These are phyloP conservation scores for Noctua janthina DNA, from an alignment of 2,888 invertebrate genomes.

Conservation along the genomic window DNA sequence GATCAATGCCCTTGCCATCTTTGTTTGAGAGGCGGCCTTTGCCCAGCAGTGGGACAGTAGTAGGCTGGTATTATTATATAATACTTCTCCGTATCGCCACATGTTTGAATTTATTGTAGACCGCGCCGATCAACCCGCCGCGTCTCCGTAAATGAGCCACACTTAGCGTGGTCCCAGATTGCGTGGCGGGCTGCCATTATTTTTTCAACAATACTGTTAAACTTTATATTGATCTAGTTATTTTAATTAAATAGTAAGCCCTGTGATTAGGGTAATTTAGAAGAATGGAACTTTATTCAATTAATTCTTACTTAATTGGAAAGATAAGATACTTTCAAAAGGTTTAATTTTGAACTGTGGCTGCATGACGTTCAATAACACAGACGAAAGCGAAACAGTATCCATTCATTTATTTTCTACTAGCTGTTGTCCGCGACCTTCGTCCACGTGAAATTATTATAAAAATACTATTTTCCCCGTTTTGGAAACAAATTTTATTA, in stretches of 20 bases:
- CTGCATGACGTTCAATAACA: conserved; percentile 11
- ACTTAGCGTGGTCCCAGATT: neutral
- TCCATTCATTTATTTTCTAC: neutral
- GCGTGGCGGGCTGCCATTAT: neutral
- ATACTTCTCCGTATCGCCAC: neutral
- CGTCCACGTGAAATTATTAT: too few species aligned
- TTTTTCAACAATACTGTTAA: neutral
- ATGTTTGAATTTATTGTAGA: neutral
- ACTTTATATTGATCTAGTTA: conserved; percentile 3
- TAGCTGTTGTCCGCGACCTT: too few species aligned
- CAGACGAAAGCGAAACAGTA: conserved; percentile 11
- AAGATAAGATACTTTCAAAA: conserved; percentile 21
- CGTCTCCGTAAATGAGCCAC: neutral
- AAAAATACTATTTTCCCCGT: too few species aligned
- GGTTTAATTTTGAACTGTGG: conserved; percentile 9
- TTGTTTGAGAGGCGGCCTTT: neutral
- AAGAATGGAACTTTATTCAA: conserved; percentile 35
- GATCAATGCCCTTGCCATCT: neutral
- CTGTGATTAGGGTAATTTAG: conserved; percentile 7
- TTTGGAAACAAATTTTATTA: too few species aligned
- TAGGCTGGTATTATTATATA: too few species aligned
- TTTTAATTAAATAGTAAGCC: conserved; percentile 30
- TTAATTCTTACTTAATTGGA: conserved; percentile 37
- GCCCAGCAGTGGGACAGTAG: neutral
- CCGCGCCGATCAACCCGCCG: neutral